phyloP scores from a whole-genome alignment of 2,797 vertebrate genomes.

The Leucoraja ocellata region DNA sequence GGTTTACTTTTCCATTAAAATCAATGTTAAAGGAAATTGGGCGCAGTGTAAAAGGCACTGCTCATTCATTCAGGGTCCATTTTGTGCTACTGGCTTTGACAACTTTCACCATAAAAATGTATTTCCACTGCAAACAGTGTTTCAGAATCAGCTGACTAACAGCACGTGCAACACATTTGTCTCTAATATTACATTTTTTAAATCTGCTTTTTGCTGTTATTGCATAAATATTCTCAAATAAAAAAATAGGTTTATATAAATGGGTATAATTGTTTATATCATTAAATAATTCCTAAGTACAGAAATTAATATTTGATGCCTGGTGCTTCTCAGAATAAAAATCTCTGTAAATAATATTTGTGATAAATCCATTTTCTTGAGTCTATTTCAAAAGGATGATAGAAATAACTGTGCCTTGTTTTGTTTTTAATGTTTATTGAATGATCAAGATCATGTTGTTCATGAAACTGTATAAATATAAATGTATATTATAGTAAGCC shows the following conservation, averaged over 20 bases:
- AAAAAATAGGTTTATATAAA: background rate
- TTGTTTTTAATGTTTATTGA: background rate
- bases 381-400: background rate
- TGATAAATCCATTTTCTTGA: background rate
- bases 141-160: background rate
- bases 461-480: background rate
- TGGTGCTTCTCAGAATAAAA: background rate
- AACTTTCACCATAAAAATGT: background rate
- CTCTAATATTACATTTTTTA: background rate
- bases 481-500: background rate
- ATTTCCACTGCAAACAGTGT: background rate
- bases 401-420: background rate
- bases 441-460: background rate
- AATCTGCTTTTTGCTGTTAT: background rate
- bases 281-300: background rate
- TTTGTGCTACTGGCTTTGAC: background rate
- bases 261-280: background rate
- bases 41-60: background rate
- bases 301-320: background rate
- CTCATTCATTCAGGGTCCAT: background rate
- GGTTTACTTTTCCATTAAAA: background rate
- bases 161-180: background rate
- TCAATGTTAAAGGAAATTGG: background rate
- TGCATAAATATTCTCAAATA: background rate
- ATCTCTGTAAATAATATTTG: background rate